Conservation (phyloP, 1,140 invertebrate species). For the Cydia fagiglandana region DNA sequence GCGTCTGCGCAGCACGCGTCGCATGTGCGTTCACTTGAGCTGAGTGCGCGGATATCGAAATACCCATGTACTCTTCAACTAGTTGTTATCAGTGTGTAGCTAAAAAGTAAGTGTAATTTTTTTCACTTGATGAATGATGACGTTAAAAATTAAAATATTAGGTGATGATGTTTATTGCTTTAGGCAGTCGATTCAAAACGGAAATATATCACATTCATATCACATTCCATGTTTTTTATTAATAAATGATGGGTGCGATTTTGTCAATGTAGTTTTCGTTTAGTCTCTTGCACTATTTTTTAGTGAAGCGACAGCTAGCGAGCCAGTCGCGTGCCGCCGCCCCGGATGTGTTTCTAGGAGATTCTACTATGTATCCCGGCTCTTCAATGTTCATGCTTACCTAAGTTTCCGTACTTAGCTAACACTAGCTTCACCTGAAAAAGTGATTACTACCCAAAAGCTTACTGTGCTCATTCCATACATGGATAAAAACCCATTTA, state of each 20-base stretch:
- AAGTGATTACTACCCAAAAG: too few relatives aligned
- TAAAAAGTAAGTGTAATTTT: too few relatives aligned
- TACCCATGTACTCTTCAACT: background rate
- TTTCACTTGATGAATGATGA: too few relatives aligned
- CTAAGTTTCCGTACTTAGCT: background rate
- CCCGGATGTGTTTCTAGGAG: conserved; percentile 58
- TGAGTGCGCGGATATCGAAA: background rate
- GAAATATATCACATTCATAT: too few relatives aligned
- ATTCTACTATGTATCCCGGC: conserved; percentile 43
- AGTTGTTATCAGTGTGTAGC: background rate
- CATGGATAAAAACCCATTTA: too few relatives aligned
- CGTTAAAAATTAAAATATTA: too few relatives aligned
- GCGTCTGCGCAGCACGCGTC: conserved; percentile 35
- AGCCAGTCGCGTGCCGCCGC: conserved; percentile 49
- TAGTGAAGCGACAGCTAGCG: conserved; percentile 32
- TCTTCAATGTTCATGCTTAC: background rate
- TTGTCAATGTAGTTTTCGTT: too few relatives aligned
- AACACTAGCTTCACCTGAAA: background rate
- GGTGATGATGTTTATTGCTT: too few relatives aligned
- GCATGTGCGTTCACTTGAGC: conserved; percentile 34
- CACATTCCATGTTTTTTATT: too few relatives aligned
- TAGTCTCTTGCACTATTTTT: conserved; percentile 13
- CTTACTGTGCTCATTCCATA: too few relatives aligned
- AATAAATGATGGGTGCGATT: too few relatives aligned
- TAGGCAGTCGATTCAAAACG: too few relatives aligned